Base-by-base conservation (phyloP, 2,113 vertebrate species). In the Laticauda colubrina region DNA sequence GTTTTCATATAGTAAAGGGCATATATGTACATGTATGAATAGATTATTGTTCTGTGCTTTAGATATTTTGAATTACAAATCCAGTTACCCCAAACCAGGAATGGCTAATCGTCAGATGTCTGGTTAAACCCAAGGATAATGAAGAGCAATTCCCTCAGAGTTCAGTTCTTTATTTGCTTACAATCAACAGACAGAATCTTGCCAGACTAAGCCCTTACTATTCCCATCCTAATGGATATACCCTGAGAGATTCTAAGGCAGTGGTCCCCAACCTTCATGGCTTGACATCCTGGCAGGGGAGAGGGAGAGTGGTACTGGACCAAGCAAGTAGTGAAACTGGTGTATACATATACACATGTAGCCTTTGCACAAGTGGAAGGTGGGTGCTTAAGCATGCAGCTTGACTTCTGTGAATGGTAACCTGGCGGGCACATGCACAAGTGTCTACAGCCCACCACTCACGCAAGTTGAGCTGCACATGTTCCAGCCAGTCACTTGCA, bases 381-480 rank as follows among this genome's bases (percentile, higher is more conserved):
- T 5, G 5, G 18, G 5, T 24, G 21, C 7, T 0, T 23, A 59
- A 59, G 56, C 8, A 7, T 2, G 0, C 6, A 59, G 56, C 56
- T 59, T 59, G 56, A 24, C 21, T 59, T 59, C 21, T 59, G 56
- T 8, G 56, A 59, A 7, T 59, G 21, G 7, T 59, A 6, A 59
- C 21, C 56, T 59, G 21, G 7, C 0, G 2, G 23, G 21, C 21
- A 59, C 5, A 2, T 2, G 2, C 7, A 9, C 0, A 5, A 59
- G 21, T 59, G 56, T 21, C 21, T 21, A 59, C 56, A 59, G 21
- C 56, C 21, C 7, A 3, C 56, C 56, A 59, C 7, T 59, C 56
- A 24, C 1, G 21, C 21, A 59, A 23, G 21, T 59, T 59, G 56
- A 59, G 56, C 2, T 57, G 56, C 2, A 0, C 56, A 0, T 59